Conservation (phyloP, 2,888 invertebrate species). For the Athalia cordata region DNA sequence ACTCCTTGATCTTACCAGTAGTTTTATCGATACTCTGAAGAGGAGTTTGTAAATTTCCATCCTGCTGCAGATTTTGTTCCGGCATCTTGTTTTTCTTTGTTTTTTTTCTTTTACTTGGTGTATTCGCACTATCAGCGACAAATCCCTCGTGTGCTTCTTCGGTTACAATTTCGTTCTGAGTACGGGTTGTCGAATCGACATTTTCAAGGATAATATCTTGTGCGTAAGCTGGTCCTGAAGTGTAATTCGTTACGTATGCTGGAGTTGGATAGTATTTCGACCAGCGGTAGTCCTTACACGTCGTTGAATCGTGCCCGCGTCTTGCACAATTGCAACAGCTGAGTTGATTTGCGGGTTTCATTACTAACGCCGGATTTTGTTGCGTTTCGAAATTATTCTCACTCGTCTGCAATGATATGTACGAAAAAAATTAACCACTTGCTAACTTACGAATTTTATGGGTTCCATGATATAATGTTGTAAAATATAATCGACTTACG, state of each 20-base stretch:
- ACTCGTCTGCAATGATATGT: constrained; percentile 60
- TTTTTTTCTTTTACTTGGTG: neutral
- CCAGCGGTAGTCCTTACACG: constrained; percentile 64
- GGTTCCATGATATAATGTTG: neutral
- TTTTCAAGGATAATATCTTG: neutral
- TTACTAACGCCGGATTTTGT: constrained; percentile 52
- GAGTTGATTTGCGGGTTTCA: constrained; percentile 67
- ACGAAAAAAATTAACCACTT: neutral
- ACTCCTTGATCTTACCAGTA: neutral
- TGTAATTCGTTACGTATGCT: constrained; percentile 61
- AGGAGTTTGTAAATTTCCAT: neutral
- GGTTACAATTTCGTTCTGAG: neutral
- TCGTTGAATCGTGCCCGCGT: constrained; percentile 70
- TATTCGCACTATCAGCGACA: neutral
- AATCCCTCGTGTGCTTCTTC: neutral
- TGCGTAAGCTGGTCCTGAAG: constrained; percentile 49
- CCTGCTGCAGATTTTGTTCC: neutral
- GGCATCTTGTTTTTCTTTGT: neutral
- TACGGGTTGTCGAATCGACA: neutral
- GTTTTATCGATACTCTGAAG: neutral
- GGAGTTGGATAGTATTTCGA: constrained; percentile 66
- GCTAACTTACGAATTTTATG: neutral
- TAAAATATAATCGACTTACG: constrained; percentile 68
- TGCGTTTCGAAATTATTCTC: constrained; percentile 63
- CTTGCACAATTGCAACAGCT: constrained; percentile 74